Evolutionary conservation across 2,888 invertebrate genomes (phyloP).

Genomic region (Campoletis raptor): DNA sequence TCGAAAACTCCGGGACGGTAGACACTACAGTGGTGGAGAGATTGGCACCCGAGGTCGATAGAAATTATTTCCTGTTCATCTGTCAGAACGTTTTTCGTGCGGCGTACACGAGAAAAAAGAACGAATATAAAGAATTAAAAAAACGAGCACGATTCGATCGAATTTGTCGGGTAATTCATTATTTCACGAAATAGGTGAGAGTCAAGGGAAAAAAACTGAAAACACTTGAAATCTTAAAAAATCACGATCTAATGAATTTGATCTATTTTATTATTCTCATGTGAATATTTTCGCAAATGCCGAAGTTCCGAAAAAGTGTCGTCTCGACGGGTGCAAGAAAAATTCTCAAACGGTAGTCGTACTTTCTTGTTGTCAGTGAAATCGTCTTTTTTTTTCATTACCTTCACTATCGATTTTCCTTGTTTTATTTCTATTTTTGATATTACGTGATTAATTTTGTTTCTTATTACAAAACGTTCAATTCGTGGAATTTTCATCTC

Average conservation of each 20-base stretch:
- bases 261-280: conserved; percentile 11
- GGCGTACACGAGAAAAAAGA: conserved; percentile 38
- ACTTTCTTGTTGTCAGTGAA: conserved; percentile 46
- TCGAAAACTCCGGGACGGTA: conserved; percentile 36
- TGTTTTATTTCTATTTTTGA: background rate
- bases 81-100: conserved; percentile 63
- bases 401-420: background rate
- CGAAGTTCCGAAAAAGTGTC: conserved; percentile 71
- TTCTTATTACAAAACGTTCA: conserved; percentile 5
- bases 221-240: conserved; percentile 3
- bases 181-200: conserved; percentile 64
- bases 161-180: conserved; percentile 41
- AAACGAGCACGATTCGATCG: conserved; percentile 32
- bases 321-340: conserved; percentile 72
- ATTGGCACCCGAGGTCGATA: conserved; percentile 45
- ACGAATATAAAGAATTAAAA: conserved; percentile 19
- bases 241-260: background rate
- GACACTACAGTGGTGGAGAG: conserved; percentile 21
- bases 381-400: conserved; percentile 13
- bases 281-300: conserved; percentile 64
- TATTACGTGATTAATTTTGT: background rate
- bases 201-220: background rate
- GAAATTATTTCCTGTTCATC: conserved; percentile 37
- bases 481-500: background rate
- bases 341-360: conserved; percentile 76